A percentile compares a stretch with the other conserved stretches of the same genome.
Conservation (phyloP, 2,888 invertebrate genomes). For the Lysandra bellargus region DNA sequence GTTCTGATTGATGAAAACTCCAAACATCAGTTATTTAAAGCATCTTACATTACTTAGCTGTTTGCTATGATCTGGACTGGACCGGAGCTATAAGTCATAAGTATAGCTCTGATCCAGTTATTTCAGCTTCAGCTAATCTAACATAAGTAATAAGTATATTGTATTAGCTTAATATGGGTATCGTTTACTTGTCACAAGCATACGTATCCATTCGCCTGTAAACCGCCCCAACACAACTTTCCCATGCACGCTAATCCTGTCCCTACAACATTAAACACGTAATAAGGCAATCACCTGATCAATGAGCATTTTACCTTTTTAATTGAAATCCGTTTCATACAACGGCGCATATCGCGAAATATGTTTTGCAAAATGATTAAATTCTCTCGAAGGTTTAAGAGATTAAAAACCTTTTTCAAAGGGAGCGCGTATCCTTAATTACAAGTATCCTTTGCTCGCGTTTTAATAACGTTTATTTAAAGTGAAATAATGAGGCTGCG, state of each 20-base stretch:
- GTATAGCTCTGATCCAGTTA: too few species aligned
- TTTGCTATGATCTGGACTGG: too few species aligned
- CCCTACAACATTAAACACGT: not conserved
- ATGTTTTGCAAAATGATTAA: slow-evolving; percentile 34
- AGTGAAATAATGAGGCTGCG: slow-evolving; percentile 70
- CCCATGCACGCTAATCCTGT: not conserved
- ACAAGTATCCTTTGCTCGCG: slow-evolving; percentile 50
- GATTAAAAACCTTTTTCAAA: slow-evolving; percentile 33
- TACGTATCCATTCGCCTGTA: not conserved
- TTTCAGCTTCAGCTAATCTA: too few species aligned
- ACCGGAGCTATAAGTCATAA: too few species aligned
- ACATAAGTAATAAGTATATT: too few species aligned
- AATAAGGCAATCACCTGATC: not conserved
- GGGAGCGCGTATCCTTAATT: slow-evolving; percentile 32
- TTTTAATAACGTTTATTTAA: slow-evolving; percentile 71
- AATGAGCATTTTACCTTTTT: slow-evolving; percentile 31
- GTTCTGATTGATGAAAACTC: too few species aligned
- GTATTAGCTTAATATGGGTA: not conserved
- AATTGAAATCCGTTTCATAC: slow-evolving; percentile 32
- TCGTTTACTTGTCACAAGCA: not conserved
- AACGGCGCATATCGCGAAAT: slow-evolving; percentile 32
- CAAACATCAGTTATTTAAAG: too few species aligned
- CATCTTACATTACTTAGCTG: too few species aligned
- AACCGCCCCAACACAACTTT: not conserved
- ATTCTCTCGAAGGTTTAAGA: slow-evolving; percentile 32